phyloP scores from a whole-genome alignment of 2,888 invertebrate genomes.

The Aporophyla lueneburgensis region DNA sequence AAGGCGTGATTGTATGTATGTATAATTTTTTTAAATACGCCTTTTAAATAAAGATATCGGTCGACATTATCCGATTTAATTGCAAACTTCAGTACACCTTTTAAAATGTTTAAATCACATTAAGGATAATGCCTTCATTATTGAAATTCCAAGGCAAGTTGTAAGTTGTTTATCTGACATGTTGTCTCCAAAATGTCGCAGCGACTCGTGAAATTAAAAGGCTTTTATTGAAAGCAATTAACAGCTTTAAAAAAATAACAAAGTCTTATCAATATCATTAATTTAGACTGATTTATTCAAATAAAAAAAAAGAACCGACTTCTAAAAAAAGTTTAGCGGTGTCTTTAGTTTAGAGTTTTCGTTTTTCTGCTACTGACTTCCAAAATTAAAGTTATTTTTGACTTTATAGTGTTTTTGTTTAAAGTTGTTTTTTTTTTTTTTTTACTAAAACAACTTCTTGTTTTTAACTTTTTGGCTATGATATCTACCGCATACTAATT shows the following conservation, averaged over 20 bases:
- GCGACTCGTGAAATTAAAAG: constrained; percentile 48
- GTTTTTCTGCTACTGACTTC: too few species aligned
- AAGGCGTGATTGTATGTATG: too few species aligned
- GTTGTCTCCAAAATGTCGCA: constrained; percentile 43
- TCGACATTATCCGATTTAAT: constrained; percentile 20
- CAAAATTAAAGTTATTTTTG: too few species aligned
- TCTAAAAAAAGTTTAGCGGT: too few species aligned
- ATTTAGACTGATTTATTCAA: constrained; percentile 34
- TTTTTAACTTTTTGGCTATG: too few species aligned
- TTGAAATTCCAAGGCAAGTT: constrained; percentile 45
- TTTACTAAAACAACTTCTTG: too few species aligned
- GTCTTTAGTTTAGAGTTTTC: too few species aligned
- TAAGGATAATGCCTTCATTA: constrained; percentile 37
- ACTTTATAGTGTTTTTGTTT: too few species aligned
- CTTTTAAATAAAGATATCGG: background rate
- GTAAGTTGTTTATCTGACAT: constrained; percentile 51
- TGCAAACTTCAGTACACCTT: constrained; percentile 20
- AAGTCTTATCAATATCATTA: constrained; percentile 26
- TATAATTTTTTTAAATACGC: background rate
- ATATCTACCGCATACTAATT: too few species aligned
- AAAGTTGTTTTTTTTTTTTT: too few species aligned
- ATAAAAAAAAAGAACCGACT: background rate
- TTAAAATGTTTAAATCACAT: constrained; percentile 32
- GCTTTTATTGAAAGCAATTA: constrained; percentile 49
- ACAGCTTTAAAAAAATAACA: constrained; percentile 32